Percentiles rank a stretch among this genome's conserved stretches.
These are phyloP conservation scores for Abrostola triplasia DNA, from an alignment of 2,888 invertebrate species.

Conservation along the genomic window DNA sequence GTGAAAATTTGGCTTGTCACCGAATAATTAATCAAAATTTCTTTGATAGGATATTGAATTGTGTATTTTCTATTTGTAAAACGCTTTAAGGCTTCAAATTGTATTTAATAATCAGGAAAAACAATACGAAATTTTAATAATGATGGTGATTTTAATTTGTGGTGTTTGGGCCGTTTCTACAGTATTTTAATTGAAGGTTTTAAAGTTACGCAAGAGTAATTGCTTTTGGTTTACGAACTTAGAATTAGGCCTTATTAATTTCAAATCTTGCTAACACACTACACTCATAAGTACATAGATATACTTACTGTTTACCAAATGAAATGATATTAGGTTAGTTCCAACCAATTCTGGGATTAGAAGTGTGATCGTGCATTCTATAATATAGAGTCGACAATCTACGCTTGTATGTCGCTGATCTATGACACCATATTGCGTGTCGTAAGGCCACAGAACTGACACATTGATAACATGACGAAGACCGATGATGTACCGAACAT, in stretches of 20 bases:
- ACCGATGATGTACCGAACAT: neutral
- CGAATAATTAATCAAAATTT: constrained; percentile 52
- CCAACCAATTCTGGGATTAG: no score
- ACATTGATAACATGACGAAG: constrained; percentile 1
- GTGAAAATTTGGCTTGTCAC: constrained; percentile 32
- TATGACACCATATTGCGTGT: neutral
- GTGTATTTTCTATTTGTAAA: constrained; percentile 31
- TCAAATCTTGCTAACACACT: no score
- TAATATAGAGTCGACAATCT: no score
- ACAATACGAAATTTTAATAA: constrained; percentile 15
- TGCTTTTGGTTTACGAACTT: no score
- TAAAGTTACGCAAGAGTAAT: no score
- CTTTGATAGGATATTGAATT: constrained; percentile 39
- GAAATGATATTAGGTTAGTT: no score
- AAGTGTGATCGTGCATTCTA: no score
- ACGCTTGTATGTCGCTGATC: neutral
- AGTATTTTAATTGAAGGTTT: neutral
- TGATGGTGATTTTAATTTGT: neutral
- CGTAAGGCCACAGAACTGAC: neutral
- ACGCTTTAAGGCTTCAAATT: constrained; percentile 23
- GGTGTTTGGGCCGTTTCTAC: neutral
- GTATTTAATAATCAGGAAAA: constrained; percentile 18
- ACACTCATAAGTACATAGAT: no score
- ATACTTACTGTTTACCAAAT: no score
- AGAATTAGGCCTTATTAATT: no score